These are phyloP conservation scores for Meta bourneti DNA, from an alignment of 2,888 invertebrate species.

Conservation along the genomic window DNA sequence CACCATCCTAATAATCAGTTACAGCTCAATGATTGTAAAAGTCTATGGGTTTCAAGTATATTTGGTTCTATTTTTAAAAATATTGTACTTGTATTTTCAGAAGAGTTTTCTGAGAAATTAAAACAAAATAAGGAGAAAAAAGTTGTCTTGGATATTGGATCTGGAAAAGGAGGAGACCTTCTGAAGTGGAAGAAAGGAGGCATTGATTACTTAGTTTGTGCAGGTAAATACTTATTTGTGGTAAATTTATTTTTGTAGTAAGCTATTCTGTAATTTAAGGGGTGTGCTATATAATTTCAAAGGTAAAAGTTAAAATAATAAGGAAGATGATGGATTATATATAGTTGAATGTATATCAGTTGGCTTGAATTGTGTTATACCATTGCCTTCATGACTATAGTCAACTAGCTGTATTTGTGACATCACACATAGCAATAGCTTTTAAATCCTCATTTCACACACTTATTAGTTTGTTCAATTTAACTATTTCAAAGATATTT, in stretches of 20 bases:
- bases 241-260: background rate
- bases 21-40: background rate
- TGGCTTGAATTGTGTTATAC: too few relatives aligned
- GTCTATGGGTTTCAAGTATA: background rate
- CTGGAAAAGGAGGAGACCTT: constrained; percentile 99
- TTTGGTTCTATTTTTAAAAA: background rate
- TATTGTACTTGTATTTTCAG: constrained; percentile 81
- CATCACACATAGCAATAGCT: too few relatives aligned
- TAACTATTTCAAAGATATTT: too few relatives aligned
- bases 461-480: too few relatives aligned
- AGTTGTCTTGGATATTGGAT: constrained; percentile 94
- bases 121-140: constrained; percentile 83
- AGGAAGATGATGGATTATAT: background rate
- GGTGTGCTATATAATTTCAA: background rate
- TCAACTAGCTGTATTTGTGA: too few relatives aligned
- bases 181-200: constrained; percentile 94
- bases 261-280: background rate
- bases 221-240: constrained; percentile 82
- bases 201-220: constrained; percentile 91
- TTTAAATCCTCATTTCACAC: too few relatives aligned
- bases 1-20: too few relatives aligned
- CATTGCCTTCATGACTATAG: too few relatives aligned
- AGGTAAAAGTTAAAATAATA: background rate
- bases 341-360: background rate
- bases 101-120: constrained; percentile 85